phyloP scores from a whole-genome alignment of 2,797 vertebrate genomes.

The Girardinus metallicus region DNA sequence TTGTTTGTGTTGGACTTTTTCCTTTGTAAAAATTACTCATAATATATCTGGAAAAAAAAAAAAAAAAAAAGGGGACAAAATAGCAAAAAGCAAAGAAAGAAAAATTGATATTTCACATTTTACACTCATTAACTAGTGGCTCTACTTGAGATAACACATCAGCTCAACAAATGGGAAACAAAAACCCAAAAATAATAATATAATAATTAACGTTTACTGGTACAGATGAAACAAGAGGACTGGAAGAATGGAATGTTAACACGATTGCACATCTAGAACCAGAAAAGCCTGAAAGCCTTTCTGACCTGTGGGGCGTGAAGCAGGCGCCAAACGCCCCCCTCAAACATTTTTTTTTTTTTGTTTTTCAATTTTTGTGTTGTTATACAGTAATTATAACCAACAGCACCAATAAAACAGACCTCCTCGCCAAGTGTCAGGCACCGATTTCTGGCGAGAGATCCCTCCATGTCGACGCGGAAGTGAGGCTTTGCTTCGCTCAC shows the following conservation, averaged over 20 bases:
- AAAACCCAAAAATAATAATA: constrained; percentile 77
- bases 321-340: constrained; percentile 51
- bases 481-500: constrained; percentile 68
- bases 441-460: constrained; percentile 86
- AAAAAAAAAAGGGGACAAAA: constrained; percentile 70
- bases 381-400: constrained; percentile 91
- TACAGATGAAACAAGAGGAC: constrained; percentile 85
- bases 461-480: constrained; percentile 69
- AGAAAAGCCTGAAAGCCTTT: constrained; percentile 86
- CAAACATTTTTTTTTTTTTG: constrained; percentile 17
- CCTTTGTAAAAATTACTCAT: constrained; percentile 66
- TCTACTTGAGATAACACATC: constrained; percentile 89
- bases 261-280: constrained; percentile 98
- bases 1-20: constrained; percentile 81
- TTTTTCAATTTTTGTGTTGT: constrained; percentile 68
- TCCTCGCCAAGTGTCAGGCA: constrained; percentile 94
- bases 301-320: constrained; percentile 77
- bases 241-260: constrained; percentile 97
- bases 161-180: constrained; percentile 75
- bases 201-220: constrained; percentile 93
- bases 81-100: constrained; percentile 62
- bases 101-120: constrained; percentile 92
- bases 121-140: constrained; percentile 93
- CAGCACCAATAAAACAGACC: constrained; percentile 96
- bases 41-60: constrained; percentile 77